Conservation (phyloP, 2,113 vertebrate genomes). For the Hyla sarda region DNA sequence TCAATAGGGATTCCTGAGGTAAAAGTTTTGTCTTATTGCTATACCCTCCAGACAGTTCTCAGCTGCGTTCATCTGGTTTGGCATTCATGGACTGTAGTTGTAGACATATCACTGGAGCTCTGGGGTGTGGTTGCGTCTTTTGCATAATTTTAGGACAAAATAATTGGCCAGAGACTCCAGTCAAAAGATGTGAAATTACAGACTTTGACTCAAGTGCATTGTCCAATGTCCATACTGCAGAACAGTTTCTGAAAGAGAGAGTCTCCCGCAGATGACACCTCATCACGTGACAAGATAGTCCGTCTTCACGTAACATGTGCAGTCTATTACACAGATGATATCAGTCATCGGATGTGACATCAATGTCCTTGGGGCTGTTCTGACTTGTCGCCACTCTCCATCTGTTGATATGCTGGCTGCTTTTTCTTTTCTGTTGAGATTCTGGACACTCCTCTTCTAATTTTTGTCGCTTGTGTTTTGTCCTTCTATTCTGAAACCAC, state of each 20-base stretch:
- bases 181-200: slow-evolving; percentile 13
- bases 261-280: not conserved
- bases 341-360: slow-evolving; percentile 52
- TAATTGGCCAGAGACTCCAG: not conserved
- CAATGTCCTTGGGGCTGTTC: slow-evolving; percentile 56
- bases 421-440: slow-evolving; percentile 48
- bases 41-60: slow-evolving; percentile 12
- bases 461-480: slow-evolving; percentile 60
- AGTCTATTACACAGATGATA: not conserved
- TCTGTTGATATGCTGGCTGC: slow-evolving; percentile 47
- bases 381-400: slow-evolving; percentile 60
- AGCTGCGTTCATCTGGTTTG: slow-evolving; percentile 2
- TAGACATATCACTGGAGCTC: not conserved
- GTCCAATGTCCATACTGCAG: not conserved
- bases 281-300: not conserved
- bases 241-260: not conserved
- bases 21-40: slow-evolving; percentile 31
- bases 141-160: not conserved
- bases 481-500: slow-evolving; percentile 65
- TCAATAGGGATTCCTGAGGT: slow-evolving; percentile 52
- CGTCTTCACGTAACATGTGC: slow-evolving; percentile 4
- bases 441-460: slow-evolving; percentile 63
- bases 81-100: not conserved
- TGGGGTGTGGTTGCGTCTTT: not conserved
- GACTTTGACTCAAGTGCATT: slow-evolving; percentile 17